Conservation (phyloP, 2,888 invertebrate species). For the Megastigmus dorsalis region DNA sequence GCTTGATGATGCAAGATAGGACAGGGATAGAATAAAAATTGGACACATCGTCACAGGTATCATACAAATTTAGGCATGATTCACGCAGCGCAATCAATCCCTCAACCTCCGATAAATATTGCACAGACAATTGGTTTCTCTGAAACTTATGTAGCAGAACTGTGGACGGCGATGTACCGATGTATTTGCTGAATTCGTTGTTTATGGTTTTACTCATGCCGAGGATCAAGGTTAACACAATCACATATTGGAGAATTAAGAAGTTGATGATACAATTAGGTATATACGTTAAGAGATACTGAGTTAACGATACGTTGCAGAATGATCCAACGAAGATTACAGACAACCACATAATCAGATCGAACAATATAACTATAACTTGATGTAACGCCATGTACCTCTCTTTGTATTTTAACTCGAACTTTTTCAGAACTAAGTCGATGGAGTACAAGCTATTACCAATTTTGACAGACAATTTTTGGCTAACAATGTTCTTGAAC, state of each 20-base stretch:
- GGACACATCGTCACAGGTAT: conserved; percentile 20
- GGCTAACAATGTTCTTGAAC: conserved; percentile 3
- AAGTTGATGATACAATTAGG: conserved; percentile 30
- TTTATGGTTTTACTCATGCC: conserved; percentile 13
- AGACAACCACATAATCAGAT: conserved; percentile 9
- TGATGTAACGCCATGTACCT: background rate
- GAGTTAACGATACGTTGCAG: background rate
- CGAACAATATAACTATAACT: background rate
- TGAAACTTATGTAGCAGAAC: background rate
- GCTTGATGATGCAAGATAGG: conserved; percentile 40
- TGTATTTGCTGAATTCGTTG: background rate
- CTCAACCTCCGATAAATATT: conserved; percentile 5
- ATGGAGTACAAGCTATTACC: conserved; percentile 9
- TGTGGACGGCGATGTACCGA: background rate
- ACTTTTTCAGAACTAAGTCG: conserved; percentile 8
- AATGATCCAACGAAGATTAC: background rate
- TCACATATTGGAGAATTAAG: conserved; percentile 29
- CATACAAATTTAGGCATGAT: conserved; percentile 19
- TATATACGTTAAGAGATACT: conserved; percentile 5
- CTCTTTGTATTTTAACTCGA: conserved; percentile 20
- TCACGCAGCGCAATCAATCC: conserved; percentile 13
- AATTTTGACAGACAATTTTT: conserved; percentile 20
- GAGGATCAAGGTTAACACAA: conserved; percentile 17
- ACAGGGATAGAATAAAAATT: conserved; percentile 42
- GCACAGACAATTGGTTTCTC: background rate